Evolutionary conservation across 2,888 invertebrate species (phyloP).

Genomic region (Uropetala carovei): DNA sequence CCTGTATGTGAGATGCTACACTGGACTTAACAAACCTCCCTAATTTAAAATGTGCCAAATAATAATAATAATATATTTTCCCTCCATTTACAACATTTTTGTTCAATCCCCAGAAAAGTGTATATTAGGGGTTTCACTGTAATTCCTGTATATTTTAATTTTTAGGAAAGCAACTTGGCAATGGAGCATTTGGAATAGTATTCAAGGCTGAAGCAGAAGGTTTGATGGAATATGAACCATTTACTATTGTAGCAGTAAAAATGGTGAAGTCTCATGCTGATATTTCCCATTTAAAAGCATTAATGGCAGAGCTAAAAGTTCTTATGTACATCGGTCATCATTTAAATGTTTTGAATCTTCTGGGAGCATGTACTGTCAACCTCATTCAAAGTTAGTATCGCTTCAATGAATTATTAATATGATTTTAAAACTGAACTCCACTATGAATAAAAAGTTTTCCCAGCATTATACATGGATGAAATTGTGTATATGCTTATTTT

Average conservation of each 20-base stretch:
- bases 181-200: slow-evolving; percentile 77
- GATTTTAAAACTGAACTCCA: background rate
- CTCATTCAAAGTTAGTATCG: slow-evolving; percentile 73
- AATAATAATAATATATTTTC: no score
- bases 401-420: no score
- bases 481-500: background rate
- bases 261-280: slow-evolving; percentile 76
- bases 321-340: slow-evolving; percentile 77
- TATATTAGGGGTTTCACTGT: no score
- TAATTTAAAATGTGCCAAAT: no score
- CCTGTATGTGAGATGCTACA: no score
- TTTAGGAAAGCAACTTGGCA: slow-evolving; percentile 73
- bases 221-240: slow-evolving; percentile 68
- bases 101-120: no score
- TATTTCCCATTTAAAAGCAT: slow-evolving; percentile 75
- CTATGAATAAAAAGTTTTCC: background rate
- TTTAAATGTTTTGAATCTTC: slow-evolving; percentile 77
- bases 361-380: slow-evolving; percentile 77
- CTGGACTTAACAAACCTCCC: no score
- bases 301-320: slow-evolving; percentile 77
- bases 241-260: slow-evolving; percentile 76
- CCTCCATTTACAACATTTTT: no score
- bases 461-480: background rate
- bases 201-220: slow-evolving; percentile 75
- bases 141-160: background rate